Conservation (phyloP, 2,113 vertebrate genomes). For the Chaetops frenatus region DNA sequence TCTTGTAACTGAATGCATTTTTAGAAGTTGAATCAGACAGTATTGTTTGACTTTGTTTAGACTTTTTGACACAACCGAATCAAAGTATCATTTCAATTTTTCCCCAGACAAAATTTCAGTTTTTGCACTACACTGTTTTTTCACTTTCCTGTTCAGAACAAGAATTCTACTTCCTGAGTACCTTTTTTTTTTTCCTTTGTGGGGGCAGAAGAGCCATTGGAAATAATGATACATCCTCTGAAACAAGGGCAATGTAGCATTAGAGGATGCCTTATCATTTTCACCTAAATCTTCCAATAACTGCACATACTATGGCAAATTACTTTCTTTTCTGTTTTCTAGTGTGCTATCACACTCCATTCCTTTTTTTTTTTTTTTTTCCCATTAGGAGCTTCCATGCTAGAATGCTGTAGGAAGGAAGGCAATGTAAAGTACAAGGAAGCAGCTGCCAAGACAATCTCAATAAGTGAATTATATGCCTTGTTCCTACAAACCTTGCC, state of each 20-base stretch:
- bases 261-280: not conserved
- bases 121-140: not conserved
- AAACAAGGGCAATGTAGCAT: not conserved
- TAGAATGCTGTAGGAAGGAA: not conserved
- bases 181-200: not conserved
- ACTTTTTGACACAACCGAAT: not conserved
- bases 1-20: not conserved
- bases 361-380: not conserved
- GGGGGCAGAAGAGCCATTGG: not conserved
- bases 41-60: not conserved
- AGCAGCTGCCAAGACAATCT: not conserved
- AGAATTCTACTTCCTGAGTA: not conserved
- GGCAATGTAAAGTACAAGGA: not conserved
- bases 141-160: not conserved
- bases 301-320: not conserved
- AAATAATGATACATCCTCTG: not conserved
- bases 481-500: not conserved
- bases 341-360: not conserved
- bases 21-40: not conserved
- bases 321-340: not conserved
- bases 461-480: not conserved
- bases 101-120: not conserved
- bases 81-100: not conserved
- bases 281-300: not conserved
- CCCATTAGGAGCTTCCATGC: not conserved